Conservation (phyloP, 2,888 invertebrate species). For the Tricholauxania praeusta region DNA sequence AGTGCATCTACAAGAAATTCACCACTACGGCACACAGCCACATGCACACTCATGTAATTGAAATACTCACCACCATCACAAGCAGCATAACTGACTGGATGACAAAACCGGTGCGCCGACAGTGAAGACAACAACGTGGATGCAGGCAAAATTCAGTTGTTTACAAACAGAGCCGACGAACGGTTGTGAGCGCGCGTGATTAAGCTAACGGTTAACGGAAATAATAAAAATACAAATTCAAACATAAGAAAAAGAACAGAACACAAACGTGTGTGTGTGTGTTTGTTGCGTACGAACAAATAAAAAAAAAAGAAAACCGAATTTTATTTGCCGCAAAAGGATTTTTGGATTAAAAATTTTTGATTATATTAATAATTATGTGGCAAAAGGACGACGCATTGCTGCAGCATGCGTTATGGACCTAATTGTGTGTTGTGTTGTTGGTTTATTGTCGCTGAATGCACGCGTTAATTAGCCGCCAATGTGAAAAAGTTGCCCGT, state of each 20-base stretch:
- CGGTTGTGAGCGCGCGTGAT: conserved; percentile 38
- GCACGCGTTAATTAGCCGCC: too few species aligned
- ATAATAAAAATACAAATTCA: background rate
- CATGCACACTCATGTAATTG: conserved; percentile 15
- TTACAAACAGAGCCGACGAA: conserved; percentile 55
- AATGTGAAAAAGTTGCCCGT: too few species aligned
- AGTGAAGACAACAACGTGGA: conserved; percentile 30
- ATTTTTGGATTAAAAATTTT: too few species aligned
- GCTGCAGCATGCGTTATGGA: background rate
- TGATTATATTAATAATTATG: background rate
- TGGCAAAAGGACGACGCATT: background rate
- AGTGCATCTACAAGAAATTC: conserved; percentile 12
- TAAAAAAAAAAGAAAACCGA: too few species aligned
- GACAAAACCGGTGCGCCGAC: conserved; percentile 23
- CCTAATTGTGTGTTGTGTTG: background rate
- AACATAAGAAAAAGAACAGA: background rate
- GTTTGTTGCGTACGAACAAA: too few species aligned
- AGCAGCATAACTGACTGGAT: background rate
- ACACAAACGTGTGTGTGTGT: too few species aligned
- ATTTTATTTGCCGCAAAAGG: conserved; percentile 1
- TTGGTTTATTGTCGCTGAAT: too few species aligned
- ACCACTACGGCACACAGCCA: conserved; percentile 38
- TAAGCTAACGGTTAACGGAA: conserved; percentile 22
- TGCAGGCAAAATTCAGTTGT: conserved; percentile 53
- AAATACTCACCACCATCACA: conserved; percentile 12